Evolutionary conservation across 2,797 vertebrate species (phyloP), one percentile per base, ranked within the genome.

Genomic region (Poecilia velifera): DNA sequence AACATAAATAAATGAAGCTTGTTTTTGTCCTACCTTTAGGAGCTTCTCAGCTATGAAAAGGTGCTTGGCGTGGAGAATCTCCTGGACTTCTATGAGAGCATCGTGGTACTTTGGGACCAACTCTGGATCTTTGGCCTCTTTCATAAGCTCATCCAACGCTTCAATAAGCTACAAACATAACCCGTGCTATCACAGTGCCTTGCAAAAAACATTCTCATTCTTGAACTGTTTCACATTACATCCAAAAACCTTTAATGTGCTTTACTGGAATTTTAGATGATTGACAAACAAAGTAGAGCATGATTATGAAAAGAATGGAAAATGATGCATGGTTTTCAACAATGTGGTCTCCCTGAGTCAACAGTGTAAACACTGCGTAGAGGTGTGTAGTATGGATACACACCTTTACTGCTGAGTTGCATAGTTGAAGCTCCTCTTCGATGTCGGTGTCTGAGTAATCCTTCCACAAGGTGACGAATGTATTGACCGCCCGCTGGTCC

Each of bases 381-480:
- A 53, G 20, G 22, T 53, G 7, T 25, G 22, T 53, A 3, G 8
- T 16, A 13, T 9, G 1, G 47, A 74, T 47, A 93, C 95, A 93
- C 80, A 98, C 98, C 87, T 89, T 88, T 25, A 98, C 89, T 55
- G 97, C 95, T n/a, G 94, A 62, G 55, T 90, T 86, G 73, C 96
- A 97, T 31, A 96, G 94, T 78, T 94, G 28, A 45, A 98, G 86
- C 80, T 98, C 93, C 0, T 57, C 55, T 12, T 91, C 88, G 49
- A 97, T 72, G 28, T 94, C 91, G 43, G 96, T 88, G 18, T 96
- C 92, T 25, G 80, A 87, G 73, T 97, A 93, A 28, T 98, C 97
- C 78, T 79, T 90, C 97, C 97, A 98, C 76, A 98, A 87, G 80
- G 90, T 97, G 81, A 99, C 96, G 78, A 96, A 98, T 31, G 96